Evolutionary conservation across 2,113 vertebrate species (phyloP).

Genomic region (Grallaria varia): DNA sequence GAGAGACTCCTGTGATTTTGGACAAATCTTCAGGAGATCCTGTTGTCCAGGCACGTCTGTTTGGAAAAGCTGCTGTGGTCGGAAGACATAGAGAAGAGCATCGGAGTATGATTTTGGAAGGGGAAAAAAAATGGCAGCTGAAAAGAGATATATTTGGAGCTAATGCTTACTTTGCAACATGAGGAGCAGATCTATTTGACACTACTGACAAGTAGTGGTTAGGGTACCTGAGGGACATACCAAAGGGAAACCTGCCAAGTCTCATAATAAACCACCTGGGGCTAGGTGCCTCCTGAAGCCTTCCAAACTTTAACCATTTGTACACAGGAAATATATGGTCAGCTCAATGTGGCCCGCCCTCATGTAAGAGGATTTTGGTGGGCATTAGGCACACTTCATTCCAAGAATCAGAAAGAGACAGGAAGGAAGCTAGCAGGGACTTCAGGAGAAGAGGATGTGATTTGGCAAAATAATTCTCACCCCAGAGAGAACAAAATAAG

Average conservation of each 20-base stretch:
- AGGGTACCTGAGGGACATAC: background rate
- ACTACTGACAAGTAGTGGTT: background rate
- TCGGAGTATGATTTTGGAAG: background rate
- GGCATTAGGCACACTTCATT: background rate
- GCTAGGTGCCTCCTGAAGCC: background rate
- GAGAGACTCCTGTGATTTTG: background rate
- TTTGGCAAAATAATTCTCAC: background rate
- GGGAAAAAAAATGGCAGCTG: background rate
- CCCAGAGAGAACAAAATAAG: background rate
- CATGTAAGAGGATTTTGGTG: background rate
- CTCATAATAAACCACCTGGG: background rate
- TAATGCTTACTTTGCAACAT: background rate
- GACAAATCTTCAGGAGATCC: background rate
- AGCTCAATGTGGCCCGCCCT: background rate
- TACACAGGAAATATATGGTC: background rate
- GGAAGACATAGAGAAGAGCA: background rate
- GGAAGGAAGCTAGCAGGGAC: background rate
- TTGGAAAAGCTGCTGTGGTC: background rate
- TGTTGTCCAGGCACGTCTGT: background rate
- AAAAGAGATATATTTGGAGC: background rate
- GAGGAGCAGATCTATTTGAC: background rate
- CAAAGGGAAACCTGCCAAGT: background rate
- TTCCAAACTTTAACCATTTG: background rate
- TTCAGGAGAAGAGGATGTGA: background rate
- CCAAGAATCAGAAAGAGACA: background rate